These are phyloP conservation scores for Yponomeuta cagnagella DNA, from an alignment of 2,888 invertebrate genomes.

Conservation along the genomic window DNA sequence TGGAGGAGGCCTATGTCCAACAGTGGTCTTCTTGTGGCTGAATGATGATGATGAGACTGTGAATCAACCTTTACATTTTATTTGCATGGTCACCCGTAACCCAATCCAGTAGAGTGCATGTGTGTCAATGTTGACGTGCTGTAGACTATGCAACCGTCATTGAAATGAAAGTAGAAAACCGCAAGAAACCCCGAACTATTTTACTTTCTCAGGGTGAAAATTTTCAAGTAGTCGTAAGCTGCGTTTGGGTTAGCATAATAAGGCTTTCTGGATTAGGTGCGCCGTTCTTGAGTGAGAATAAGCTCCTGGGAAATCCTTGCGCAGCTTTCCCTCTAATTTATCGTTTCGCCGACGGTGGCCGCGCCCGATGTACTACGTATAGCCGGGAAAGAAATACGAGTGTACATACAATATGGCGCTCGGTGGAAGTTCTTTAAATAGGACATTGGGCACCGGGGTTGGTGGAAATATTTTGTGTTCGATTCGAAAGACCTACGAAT, in stretches of 20 bases:
- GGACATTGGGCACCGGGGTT: background rate
- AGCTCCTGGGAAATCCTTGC: slow-evolving; percentile 74
- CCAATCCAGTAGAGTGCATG: too few species aligned
- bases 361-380: slow-evolving; percentile 69
- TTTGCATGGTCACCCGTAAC: too few species aligned
- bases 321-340: slow-evolving; percentile 74
- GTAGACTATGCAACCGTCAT: too few species aligned
- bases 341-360: slow-evolving; percentile 68
- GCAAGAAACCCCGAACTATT: background rate
- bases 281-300: slow-evolving; percentile 74
- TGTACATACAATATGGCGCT: slow-evolving; percentile 24
- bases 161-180: background rate
- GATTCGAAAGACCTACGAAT: background rate
- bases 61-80: too few species aligned
- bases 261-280: slow-evolving; percentile 75
- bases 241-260: slow-evolving; percentile 75
- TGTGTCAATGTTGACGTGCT: too few species aligned
- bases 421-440: background rate
- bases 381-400: slow-evolving; percentile 65
- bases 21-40: too few species aligned
- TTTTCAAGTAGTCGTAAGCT: slow-evolving; percentile 70
- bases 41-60: too few species aligned
- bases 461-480: background rate
- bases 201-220: slow-evolving; percentile 34
- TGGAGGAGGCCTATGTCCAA: too few species aligned